A percentile compares a stretch with the other conserved stretches of the same genome.
Evolutionary conservation across 2,888 invertebrate species (phyloP).

Genomic region (Lingula anatina): DNA sequence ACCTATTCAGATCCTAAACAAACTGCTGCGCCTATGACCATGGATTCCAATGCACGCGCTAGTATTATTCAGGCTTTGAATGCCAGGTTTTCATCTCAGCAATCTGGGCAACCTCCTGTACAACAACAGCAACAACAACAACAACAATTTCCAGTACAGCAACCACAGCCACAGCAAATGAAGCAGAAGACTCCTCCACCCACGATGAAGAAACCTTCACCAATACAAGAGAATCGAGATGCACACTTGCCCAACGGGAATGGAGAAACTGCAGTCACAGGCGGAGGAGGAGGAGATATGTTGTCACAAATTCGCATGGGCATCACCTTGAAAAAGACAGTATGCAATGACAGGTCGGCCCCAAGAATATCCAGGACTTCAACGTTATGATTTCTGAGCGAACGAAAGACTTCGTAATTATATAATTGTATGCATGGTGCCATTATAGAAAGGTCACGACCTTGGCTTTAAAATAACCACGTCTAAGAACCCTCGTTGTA

Average conservation of each 20-base stretch:
- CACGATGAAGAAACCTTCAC: neutral
- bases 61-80: conserved; percentile 8
- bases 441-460: too few species aligned
- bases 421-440: too few species aligned
- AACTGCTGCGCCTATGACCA: neutral
- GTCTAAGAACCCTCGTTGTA: too few species aligned
- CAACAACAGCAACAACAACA: too few species aligned
- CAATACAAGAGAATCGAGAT: neutral
- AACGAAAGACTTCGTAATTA: too few species aligned
- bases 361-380: neutral
- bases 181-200: neutral
- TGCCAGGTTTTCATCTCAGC: conserved; percentile 2
- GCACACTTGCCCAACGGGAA: too few species aligned
- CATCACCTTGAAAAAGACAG: neutral
- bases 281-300: too few species aligned
- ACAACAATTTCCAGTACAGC: too few species aligned
- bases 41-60: conserved; percentile 2
- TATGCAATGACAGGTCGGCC: neutral
- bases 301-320: neutral
- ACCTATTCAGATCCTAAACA: neutral
- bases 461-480: too few species aligned
- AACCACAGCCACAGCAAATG: neutral
- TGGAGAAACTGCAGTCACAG: too few species aligned
- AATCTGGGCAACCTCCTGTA: too few species aligned
- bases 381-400: too few species aligned